phyloP scores from a whole-genome alignment of 2,797 vertebrate species.

The Loris lydekkerianus region DNA sequence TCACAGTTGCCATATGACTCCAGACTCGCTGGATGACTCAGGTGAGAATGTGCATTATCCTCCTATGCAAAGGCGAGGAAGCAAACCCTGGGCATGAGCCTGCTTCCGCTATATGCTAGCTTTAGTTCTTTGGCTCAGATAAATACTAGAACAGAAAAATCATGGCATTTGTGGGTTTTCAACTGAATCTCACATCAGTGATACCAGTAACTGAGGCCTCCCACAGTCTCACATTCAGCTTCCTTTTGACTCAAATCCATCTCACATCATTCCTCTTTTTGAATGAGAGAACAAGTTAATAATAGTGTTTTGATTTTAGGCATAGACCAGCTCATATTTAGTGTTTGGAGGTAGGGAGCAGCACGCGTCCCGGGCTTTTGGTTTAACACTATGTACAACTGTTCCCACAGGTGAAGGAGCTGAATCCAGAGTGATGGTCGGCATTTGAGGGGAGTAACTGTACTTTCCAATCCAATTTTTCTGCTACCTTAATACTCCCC shows the following conservation, averaged over 20 bases:
- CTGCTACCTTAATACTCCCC: too few relatives aligned
- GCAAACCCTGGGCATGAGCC: not conserved
- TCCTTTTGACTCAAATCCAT: slow-evolving; percentile 70
- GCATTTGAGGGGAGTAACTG: not conserved
- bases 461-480: too few relatives aligned
- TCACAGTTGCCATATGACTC: not conserved
- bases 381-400: slow-evolving; percentile 15
- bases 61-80: not conserved
- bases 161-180: slow-evolving; percentile 35
- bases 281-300: slow-evolving; percentile 77
- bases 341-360: slow-evolving; percentile 13
- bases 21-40: not conserved
- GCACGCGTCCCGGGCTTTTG: slow-evolving; percentile 3
- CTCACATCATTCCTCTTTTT: slow-evolving; percentile 71
- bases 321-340: slow-evolving; percentile 53
- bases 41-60: not conserved
- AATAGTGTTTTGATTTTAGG: slow-evolving; percentile 70
- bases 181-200: slow-evolving; percentile 40
- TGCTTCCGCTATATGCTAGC: not conserved
- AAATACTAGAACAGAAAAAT: slow-evolving; percentile 59
- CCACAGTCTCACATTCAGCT: slow-evolving; percentile 57
- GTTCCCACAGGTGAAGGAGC: not conserved
- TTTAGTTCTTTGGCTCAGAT: slow-evolving; percentile 39
- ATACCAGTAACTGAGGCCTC: slow-evolving; percentile 13
- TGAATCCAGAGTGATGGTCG: not conserved